Evolutionary conservation across 2,797 vertebrate genomes (phyloP).

Genomic region (Sandelia bainsii): DNA sequence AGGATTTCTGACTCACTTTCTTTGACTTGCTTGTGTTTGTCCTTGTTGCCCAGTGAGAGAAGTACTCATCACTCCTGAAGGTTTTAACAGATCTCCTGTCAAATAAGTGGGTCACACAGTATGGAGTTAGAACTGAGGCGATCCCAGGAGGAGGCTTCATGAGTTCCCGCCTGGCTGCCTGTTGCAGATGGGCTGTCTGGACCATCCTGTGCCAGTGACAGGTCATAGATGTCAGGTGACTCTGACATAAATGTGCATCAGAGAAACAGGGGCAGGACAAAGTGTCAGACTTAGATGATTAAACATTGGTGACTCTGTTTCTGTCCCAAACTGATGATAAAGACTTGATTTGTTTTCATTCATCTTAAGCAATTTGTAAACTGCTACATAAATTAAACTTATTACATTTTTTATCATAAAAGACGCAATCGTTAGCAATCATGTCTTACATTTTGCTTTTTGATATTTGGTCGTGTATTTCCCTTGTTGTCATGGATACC

Average conservation of each 20-base stretch:
- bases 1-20: constrained; percentile 19
- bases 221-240: constrained; percentile 32
- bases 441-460: background rate
- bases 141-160: constrained; percentile 45
- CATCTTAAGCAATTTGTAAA: no score
- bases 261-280: background rate
- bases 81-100: constrained; percentile 69
- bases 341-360: no score
- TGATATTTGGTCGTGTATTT: background rate
- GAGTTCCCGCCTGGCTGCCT: constrained; percentile 20
- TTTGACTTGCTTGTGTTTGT: constrained; percentile 12
- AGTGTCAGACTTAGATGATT: background rate
- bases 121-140: constrained; percentile 38
- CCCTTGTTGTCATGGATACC: constrained; percentile 23
- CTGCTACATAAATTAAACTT: no score
- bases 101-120: constrained; percentile 71
- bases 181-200: constrained; percentile 42
- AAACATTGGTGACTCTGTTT: background rate
- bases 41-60: constrained; percentile 10
- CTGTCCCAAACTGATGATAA: background rate
- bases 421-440: background rate
- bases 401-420: no score
- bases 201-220: constrained; percentile 33
- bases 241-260: constrained; percentile 11
- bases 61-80: constrained; percentile 44